These are phyloP conservation scores for Phalanger gymnotis DNA, from an alignment of 2,797 vertebrate species.

Conservation along the genomic window DNA sequence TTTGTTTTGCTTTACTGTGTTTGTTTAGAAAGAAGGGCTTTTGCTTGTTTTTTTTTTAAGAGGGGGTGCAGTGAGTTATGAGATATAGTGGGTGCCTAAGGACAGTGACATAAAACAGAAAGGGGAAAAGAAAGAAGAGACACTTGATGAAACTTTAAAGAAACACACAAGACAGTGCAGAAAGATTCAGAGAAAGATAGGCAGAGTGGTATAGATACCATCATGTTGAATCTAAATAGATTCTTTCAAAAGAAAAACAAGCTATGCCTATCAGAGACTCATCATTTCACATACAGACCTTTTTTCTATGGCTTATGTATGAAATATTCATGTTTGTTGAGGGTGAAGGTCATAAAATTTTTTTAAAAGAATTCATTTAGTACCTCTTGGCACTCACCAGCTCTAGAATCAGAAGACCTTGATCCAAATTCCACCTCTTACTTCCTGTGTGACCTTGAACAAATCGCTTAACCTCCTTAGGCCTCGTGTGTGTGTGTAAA, in stretches of 20 bases:
- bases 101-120: not conserved
- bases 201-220: not conserved
- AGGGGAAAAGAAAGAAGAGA: no score
- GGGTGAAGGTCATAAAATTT: not conserved
- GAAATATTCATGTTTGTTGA: not conserved
- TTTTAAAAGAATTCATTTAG: no score
- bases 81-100: not conserved
- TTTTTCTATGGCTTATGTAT: not conserved
- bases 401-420: no score
- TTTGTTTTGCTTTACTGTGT: not conserved
- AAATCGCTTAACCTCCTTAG: no score
- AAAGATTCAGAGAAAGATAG: not conserved
- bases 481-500: no score
- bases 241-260: not conserved
- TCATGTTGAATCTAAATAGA: not conserved
- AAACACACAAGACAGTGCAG: no score
- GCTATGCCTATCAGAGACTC: not conserved
- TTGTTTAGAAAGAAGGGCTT: not conserved
- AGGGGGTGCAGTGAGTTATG: not conserved
- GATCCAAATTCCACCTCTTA: no score
- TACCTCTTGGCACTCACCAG: no score
- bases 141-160: no score
- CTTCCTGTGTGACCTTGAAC: no score
- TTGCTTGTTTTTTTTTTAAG: not conserved
- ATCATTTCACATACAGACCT: not conserved